These are phyloP conservation scores for Etheostoma nigrum DNA, from an alignment of 2,797 vertebrate genomes.

Conservation along the genomic window DNA sequence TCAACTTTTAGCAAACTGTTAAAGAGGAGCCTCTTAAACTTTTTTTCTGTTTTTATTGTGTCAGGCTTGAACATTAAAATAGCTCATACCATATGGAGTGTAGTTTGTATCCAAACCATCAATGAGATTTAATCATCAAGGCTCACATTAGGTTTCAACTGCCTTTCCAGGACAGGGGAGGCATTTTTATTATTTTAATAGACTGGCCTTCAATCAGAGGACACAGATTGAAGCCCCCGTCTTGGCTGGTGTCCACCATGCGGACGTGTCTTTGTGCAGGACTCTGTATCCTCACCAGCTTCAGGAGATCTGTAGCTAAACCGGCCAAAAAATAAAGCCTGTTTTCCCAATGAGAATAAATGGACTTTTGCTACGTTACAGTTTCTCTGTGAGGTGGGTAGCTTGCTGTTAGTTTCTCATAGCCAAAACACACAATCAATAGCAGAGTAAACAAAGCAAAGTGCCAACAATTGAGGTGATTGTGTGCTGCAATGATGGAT, in stretches of 20 bases:
- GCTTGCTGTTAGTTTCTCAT: constrained; percentile 45
- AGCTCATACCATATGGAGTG: constrained; percentile 42
- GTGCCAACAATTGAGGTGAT: constrained; percentile 46
- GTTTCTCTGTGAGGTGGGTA: constrained; percentile 33
- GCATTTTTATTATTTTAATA: constrained; percentile 12
- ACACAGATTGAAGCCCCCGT: constrained; percentile 25
- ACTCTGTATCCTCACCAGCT: constrained; percentile 34
- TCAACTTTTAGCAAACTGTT: constrained; percentile 2
- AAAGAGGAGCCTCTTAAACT: constrained; percentile 6
- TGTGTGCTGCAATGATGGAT: constrained; percentile 57
- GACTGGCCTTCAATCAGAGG: constrained; percentile 52
- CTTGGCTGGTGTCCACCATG: constrained; percentile 21
- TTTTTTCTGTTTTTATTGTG: not conserved
- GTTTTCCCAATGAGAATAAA: constrained; percentile 39
- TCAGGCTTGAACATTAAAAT: constrained; percentile 45
- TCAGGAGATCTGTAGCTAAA: constrained; percentile 45
- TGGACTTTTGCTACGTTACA: constrained; percentile 13
- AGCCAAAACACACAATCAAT: constrained; percentile 58
- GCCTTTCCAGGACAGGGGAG: constrained; percentile 17
- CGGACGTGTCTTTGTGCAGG: constrained; percentile 44
- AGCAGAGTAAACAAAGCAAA: constrained; percentile 58
- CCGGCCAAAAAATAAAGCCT: constrained; percentile 1
- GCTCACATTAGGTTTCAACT: constrained; percentile 42
- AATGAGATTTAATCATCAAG: constrained; percentile 35
- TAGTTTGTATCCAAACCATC: constrained; percentile 41